Percentiles rank a stretch among this genome's conserved stretches.
Evolutionary conservation across 2,888 invertebrate genomes (phyloP).

Genomic region (Cephus spinipes): DNA sequence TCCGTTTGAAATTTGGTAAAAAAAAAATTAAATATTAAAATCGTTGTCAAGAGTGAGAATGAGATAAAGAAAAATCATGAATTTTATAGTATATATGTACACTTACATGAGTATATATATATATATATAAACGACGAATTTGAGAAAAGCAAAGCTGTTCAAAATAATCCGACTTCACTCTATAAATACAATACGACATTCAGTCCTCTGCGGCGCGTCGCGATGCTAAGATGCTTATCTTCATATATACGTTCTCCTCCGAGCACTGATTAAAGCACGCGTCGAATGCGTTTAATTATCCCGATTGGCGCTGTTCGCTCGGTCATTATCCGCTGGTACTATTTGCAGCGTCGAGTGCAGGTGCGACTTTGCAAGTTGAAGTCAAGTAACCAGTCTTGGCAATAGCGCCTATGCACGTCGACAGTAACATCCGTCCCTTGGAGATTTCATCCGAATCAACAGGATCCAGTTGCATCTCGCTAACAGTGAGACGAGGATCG

Average conservation of each 20-base stretch:
- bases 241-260: constrained; percentile 31
- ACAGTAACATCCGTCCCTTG: neutral
- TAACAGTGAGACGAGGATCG: neutral
- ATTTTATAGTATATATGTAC: neutral
- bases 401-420: neutral
- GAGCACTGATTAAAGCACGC: constrained; percentile 24
- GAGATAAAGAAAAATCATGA: neutral
- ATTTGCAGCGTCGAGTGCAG: constrained; percentile 1
- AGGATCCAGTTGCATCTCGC: neutral
- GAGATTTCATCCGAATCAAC: neutral
- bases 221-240: constrained; percentile 59
- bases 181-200: constrained; percentile 67
- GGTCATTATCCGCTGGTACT: neutral
- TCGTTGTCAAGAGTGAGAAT: neutral
- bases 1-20: neutral
- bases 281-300: neutral
- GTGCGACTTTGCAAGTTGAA: neutral
- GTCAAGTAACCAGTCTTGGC: neutral
- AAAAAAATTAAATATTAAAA: neutral
- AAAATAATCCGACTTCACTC: constrained; percentile 62
- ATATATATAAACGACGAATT: constrained; percentile 29
- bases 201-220: constrained; percentile 62
- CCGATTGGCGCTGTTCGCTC: neutral
- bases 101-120: too few species aligned
- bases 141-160: constrained; percentile 56